Base-by-base conservation (phyloP, 2,113 vertebrate genomes). In the Erinaceus europaeus region DNA sequence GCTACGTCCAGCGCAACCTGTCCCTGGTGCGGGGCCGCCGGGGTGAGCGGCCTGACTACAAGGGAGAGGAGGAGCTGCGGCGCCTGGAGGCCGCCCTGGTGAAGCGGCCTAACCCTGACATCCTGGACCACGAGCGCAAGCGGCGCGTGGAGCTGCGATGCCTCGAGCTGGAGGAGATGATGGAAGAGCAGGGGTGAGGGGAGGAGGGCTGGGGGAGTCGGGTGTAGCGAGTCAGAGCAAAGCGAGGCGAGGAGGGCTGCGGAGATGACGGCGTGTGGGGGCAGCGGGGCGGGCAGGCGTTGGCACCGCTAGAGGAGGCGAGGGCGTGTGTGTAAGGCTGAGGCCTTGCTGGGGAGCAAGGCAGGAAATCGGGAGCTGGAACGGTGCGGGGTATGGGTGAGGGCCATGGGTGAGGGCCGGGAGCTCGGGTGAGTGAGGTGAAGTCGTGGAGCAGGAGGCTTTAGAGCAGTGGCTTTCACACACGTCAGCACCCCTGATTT, bases 111-210 rank as follows among this genome's bases (percentile, higher is more conserved):
- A 99, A 99, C 21, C 98, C 98, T 21, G 98, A 98, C 76, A 99
- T 99, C 96, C 97, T 99, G 96, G 98, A 98, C 96, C 98, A 99
- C 95, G 98, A 99, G 92, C 96, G 98, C 74, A 99, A 99, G 97
- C 97, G 98, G 92, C 98, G 98, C 96, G 98, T 99, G 94, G 98
- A 99, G 97, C 98, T 99, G 92, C 98, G 98, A 95, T 99, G 98
- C 96, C 98, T 98, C 10, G 98, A 99, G 95, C 97, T 99, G 93
- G 98, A 98, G 95, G 98, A 99, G 96, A 98, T 98, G 98, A 98
- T 99, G 98, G 98, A 98, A 96, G 98, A 99, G 95, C 98, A 99
- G 87, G 98, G 98, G 98, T 99, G 79, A 97, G 95, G 6, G 97
- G 97, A 38, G 97, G n/a, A n/a, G 97, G 18, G 15, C 96, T 95